Evolutionary conservation across 2,113 vertebrate genomes (phyloP), one percentile per base, ranked within the genome.

Genomic region (Gadus macrocephalus): DNA sequence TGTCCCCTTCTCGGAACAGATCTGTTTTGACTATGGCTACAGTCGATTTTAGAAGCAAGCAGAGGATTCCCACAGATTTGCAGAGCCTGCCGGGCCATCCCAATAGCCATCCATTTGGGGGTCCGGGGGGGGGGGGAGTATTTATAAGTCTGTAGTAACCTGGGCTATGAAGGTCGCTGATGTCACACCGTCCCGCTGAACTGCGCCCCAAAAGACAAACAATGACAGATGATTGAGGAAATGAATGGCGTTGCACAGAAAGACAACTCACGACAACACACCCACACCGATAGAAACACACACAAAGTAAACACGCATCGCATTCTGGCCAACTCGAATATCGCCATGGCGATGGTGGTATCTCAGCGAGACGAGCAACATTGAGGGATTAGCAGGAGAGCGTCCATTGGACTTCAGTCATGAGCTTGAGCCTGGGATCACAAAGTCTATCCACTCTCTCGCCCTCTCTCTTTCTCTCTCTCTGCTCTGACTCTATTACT

Each of bases 311-410:
- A 19, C 15, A 60, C 59, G 3, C 59, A 22, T 15, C 38, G 79
- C 76, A 83, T 80, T 74, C 71, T 79, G 75, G 74, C 69, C 82
- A 76, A 19, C 69, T 67, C 68, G 53, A 69, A 4, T 35, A 68
- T 85, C 76, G 56, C 72, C 82, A 76, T 78, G 64, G 73, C 67
- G 38, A 76, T 78, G 73, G 75, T 61, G 28, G 75, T 81, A 71
- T 79, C 83, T 80, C 81, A 82, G 83, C 74, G 75, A 78, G 80
- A 77, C 56, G 67, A 76, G 80, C 78, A 76, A 84, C 84, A 80
- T 87, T 86, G 85, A 79, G 71, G 78, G 83, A 87, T 86, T 89
- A 88, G 75, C 5, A 58, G 69, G 81, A 85, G 85, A 88, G 88
- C 81, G 77, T 78, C 80, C 72, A 82, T 82, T 79, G 78, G 78